These are phyloP conservation scores for Galemys pyrenaicus DNA, from an alignment of 2,113 vertebrate genomes.

Conservation along the genomic window DNA sequence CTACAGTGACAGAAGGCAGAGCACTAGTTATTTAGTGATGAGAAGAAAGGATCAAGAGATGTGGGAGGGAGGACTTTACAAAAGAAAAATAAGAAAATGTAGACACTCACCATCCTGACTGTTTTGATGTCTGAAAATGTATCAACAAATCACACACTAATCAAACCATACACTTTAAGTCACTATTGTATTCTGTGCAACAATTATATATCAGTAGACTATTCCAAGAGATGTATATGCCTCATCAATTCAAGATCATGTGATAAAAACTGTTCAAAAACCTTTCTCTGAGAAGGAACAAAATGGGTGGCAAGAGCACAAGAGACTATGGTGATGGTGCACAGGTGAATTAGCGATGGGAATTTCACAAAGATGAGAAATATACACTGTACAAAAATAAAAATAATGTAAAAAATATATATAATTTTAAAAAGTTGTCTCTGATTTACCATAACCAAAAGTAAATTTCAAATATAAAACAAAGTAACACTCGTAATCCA, in stretches of 20 bases:
- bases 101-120: background rate
- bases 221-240: background rate
- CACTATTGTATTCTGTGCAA: background rate
- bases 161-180: background rate
- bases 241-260: background rate
- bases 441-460: background rate
- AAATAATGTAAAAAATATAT: too few relatives aligned
- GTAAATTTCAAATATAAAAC: background rate
- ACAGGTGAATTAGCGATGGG: too few relatives aligned
- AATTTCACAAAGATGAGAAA: too few relatives aligned
- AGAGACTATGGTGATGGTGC: too few relatives aligned
- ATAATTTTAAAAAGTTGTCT: too few relatives aligned
- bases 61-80: background rate
- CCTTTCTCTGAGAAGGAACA: too few relatives aligned
- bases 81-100: background rate
- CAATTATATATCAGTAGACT: background rate
- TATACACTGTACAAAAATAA: too few relatives aligned
- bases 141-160: background rate
- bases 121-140: background rate
- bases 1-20: background rate
- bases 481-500: background rate
- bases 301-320: too few relatives aligned
- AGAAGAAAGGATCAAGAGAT: background rate
- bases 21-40: background rate
- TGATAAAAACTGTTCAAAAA: background rate